Conservation (phyloP, 2,888 invertebrate species). For the Matsumyia berberina region DNA sequence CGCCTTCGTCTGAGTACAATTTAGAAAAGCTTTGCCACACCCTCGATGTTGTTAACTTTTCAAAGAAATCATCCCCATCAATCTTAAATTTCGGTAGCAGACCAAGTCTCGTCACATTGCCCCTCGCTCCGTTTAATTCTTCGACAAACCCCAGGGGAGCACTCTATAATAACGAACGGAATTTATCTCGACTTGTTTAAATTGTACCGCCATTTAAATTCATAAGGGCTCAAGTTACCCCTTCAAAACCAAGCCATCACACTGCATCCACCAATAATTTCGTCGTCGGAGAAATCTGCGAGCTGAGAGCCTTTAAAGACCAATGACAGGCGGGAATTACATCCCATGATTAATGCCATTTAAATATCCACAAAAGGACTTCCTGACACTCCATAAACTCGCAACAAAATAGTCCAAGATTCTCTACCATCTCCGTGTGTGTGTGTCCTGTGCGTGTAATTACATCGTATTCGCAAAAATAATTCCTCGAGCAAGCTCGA, state of each 20-base stretch:
- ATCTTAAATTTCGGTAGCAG: neutral
- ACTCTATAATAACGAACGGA: slow-evolving; percentile 49
- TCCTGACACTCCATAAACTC: slow-evolving; percentile 26
- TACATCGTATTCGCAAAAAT: slow-evolving; percentile 67
- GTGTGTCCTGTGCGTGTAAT: slow-evolving; percentile 67
- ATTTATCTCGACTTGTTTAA: slow-evolving; percentile 48
- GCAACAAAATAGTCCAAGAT: slow-evolving; percentile 11
- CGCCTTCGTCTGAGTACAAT: too few relatives aligned
- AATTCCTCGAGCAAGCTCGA: slow-evolving; percentile 59
- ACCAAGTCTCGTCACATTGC: neutral
- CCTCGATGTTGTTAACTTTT: too few relatives aligned
- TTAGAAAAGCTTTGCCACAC: too few relatives aligned
- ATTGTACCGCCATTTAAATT: slow-evolving; percentile 51
- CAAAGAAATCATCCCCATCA: slow-evolving; percentile 1
- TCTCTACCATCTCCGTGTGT: slow-evolving; percentile 5
- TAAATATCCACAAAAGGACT: slow-evolving; percentile 40
- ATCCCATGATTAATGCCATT: slow-evolving; percentile 35
- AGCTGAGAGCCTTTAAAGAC: slow-evolving; percentile 5
- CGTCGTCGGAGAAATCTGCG: neutral
- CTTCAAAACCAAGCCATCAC: neutral
- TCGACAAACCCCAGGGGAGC: slow-evolving; percentile 46
- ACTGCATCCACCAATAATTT: neutral
- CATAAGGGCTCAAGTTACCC: slow-evolving; percentile 31
- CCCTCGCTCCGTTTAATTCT: slow-evolving; percentile 40
- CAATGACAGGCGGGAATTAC: slow-evolving; percentile 35